Percentiles rank a stretch among this genome's conserved stretches.
These are phyloP conservation scores for Dermatemys mawii DNA, from an alignment of 2,113 vertebrate species.

Conservation along the genomic window DNA sequence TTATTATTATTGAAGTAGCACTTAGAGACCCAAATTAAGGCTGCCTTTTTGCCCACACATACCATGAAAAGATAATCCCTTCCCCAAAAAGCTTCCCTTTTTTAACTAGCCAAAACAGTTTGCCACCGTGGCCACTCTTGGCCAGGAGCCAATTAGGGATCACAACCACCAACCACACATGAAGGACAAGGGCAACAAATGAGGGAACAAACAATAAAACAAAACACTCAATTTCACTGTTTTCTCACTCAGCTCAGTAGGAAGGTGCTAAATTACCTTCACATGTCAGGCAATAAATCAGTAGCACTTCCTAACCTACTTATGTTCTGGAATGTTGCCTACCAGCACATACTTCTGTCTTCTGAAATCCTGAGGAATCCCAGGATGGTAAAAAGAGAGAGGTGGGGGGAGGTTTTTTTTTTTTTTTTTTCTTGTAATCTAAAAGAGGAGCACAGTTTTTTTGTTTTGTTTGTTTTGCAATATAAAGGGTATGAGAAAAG, in stretches of 20 bases:
- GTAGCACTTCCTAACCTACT: not conserved
- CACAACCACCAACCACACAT: not conserved
- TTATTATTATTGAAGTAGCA: not conserved
- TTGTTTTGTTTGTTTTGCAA: not conserved
- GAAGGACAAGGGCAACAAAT: not conserved
- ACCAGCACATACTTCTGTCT: not conserved
- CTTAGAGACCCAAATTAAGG: not conserved
- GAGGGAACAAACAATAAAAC: not conserved
- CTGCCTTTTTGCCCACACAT: not conserved
- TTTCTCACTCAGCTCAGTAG: not conserved
- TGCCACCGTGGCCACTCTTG: not conserved
- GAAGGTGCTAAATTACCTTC: not conserved
- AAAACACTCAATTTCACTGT: not conserved
- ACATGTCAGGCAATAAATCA: not conserved
- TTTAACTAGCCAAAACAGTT: not conserved
- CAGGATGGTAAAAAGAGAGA: not conserved
- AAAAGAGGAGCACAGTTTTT: no score
- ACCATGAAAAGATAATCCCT: not conserved
- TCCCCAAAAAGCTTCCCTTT: not conserved
- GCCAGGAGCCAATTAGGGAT: not conserved
- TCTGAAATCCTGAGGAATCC: not conserved
- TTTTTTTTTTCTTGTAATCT: no score
- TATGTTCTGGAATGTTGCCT: not conserved
- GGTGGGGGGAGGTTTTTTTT: no score
- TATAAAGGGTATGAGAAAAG: not conserved